Conservation (phyloP, 2,888 invertebrate genomes). For the Paralinhomoeus sp. region DNA sequence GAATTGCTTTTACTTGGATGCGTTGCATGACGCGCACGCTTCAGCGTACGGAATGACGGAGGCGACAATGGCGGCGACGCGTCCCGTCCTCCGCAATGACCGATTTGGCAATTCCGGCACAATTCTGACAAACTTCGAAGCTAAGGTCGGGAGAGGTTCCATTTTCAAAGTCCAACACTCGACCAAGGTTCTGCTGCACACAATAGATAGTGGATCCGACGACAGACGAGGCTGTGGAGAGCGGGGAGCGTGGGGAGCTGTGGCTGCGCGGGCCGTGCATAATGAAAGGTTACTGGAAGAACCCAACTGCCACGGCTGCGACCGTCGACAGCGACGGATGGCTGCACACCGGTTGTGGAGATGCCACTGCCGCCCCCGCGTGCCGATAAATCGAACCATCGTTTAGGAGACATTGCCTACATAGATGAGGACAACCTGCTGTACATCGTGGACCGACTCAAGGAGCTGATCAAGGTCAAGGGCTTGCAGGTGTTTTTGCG, state of each 20-base stretch:
- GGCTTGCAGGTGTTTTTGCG: slow-evolving; percentile 45
- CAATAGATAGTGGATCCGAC: slow-evolving; percentile 25
- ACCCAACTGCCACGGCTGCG: slow-evolving; percentile 43
- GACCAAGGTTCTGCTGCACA: no score
- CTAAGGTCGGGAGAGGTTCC: slow-evolving; percentile 33
- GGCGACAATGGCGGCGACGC: slow-evolving; percentile 38
- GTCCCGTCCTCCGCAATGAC: slow-evolving; percentile 25
- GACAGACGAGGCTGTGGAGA: slow-evolving; percentile 37
- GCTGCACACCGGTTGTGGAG: slow-evolving; percentile 43
- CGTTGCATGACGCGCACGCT: no score
- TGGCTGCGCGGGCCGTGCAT: slow-evolving; percentile 56
- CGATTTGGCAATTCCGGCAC: slow-evolving; percentile 46
- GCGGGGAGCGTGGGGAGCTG: slow-evolving; percentile 52
- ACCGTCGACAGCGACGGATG: slow-evolving; percentile 51
- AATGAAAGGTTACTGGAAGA: slow-evolving; percentile 61
- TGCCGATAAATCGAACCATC: no score
- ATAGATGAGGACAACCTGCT: slow-evolving; percentile 52
- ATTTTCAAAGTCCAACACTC: no score
- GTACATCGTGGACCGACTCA: slow-evolving; percentile 58
- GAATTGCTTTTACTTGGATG: no score
- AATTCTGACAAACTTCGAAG: slow-evolving; percentile 39
- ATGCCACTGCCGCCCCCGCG: no score
- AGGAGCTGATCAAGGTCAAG: slow-evolving; percentile 73
- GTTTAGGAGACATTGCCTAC: slow-evolving; percentile 56
- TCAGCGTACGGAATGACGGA: slow-evolving; percentile 52